Base-by-base conservation (phyloP, 2,888 invertebrate genomes). In the Phyto melanocephala region DNA sequence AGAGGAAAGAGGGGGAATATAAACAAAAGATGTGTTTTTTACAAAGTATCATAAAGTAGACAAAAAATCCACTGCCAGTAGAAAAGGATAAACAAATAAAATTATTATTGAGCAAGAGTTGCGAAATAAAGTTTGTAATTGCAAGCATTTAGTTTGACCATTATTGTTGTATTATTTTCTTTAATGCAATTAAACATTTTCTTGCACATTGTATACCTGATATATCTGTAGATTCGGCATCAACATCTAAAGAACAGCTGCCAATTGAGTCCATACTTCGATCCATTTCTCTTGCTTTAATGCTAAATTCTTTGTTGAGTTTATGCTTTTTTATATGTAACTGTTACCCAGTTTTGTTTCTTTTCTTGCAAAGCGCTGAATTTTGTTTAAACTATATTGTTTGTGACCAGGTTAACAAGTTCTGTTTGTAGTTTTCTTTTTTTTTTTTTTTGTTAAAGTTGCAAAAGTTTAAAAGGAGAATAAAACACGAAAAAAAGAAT, bases 211-310 rank as follows among this genome's bases (percentile, higher is more conserved):
- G 28, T 78, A 86, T 94, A 95, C 95, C 95, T 95, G 95, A 94
- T 88, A 94, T 93, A 88, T 95, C 95, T 81, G 94, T 94, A 88
- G 94, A 94, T 92, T 88, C 92, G 77, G 94, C 95, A 89, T 96
- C 96, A 91, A 95, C 95, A 91, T 96, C 96, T 88, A 96, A 92
- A 86, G 96, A 96, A 92, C 96, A 96, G 92, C 95, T 95, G 87
- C 96, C 96, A 88, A 96, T 96, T 75, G 96, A 96, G 91, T 96
- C 96, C 92, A 95, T 93, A 28, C 95, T 95, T 86, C 94, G 93
- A 92, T 95, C 95, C 95, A 95, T 95, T 50, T 80, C 75, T 60
- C 72, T 56, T 60, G 28, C 6, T 28, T 28, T 28, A 28, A 50
- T 15, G 37, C 42, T 67, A 37, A 60, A 60, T 40, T 20, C 40